Base-by-base conservation (phyloP, 2,888 invertebrate species). In the Drosophila recens region DNA sequence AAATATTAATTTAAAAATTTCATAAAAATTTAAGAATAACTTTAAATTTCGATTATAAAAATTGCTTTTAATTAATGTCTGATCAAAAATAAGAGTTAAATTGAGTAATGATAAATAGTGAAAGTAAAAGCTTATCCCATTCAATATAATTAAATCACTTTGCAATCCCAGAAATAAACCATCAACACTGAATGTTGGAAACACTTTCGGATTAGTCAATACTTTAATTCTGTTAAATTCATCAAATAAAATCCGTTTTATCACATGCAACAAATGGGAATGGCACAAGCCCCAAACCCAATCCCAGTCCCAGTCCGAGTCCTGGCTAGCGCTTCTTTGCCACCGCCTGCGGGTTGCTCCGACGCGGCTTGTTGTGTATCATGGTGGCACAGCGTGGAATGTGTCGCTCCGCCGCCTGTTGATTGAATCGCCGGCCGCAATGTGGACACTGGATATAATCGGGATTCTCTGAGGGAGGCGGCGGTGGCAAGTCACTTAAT, bases 361-460 rank as follows among this genome's bases (percentile, higher is more conserved):
- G 93, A 91, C 93, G 95, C 84, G 96, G 95, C 89, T 97, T 97
- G 92, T 97, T 97, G 92, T 96, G 97, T 80, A 95, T 93, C 94
- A 95, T 97, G 86, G 93, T 95, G 89, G 96, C 96, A 93, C 98
- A 98, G 93, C 97, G 96, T 54, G 98, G 98, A 82, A 98, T 98
- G 93, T 98, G 98, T 33, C 98, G 93, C 79, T 96, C 96, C 1
- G 98, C 98, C 0, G 97, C 97, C 0, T 93, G 93, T 87, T 96
- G 94, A 93, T 97, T 97, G 93, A 98, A 98, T 85, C 96, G 95
- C 0, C 98, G 94, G 33, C 94, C 94, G 92, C 98, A 98, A 93
- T 97, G 96, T 0, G 98, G 98, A 90, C 98, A 98, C 89, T 95
- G 95, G 23, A 97, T 94, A 93, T 98, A 98, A 93, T 98, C 97